Base-by-base conservation (phyloP, 37 sponge, comb jelly and placozoan species). In the Corticium candelabrum region DNA sequence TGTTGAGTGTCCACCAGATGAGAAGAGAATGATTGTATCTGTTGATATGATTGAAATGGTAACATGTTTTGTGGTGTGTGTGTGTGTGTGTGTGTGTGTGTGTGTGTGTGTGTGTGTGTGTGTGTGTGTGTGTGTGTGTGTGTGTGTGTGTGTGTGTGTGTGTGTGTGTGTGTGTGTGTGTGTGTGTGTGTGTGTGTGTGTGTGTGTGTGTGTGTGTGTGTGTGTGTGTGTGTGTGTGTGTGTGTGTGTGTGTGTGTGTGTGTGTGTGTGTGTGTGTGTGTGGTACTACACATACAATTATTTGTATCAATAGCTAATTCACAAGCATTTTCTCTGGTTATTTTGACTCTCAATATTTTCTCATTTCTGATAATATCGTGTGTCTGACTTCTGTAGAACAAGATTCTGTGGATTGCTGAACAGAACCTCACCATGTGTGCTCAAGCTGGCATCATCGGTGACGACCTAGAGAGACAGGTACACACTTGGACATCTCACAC, bases 1-100 rank as follows among this genome's bases (percentile, higher is more conserved):
- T 37, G 79, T 96, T 79, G 40, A 74, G 74, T 92, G 93, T 39
- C 96, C 96, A 0, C 30, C 70, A 2, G 76, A 90, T 34, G 96
- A 96, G 81, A 85, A 68, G 69, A 73, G 96, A 37, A 82, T 81
- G 32, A 87, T 96, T 0, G 82, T 89, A 34, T 96, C 96, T 31
- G 57, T 96, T 68, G 96, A 96, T 78, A 87, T 87, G 85, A 90
- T 88, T 1, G 87, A 89, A 33, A 96, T 96, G 96, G 85, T 84
- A 40, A 41, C 77, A 37, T 34, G 7, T 15, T 78, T 31, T 7
- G 7, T 29, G 31, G 29, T 7, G 37, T 7, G 78, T 79, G 7
- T n/a, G n/a, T n/a, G n/a, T n/a, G n/a, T n/a, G n/a, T n/a, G 56
- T 21, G 11, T 43, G 56, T 11, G 56, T 43, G 56, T 11, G 11